Conservation (phyloP, 1,140 invertebrate species). For the Nymphalis io region DNA sequence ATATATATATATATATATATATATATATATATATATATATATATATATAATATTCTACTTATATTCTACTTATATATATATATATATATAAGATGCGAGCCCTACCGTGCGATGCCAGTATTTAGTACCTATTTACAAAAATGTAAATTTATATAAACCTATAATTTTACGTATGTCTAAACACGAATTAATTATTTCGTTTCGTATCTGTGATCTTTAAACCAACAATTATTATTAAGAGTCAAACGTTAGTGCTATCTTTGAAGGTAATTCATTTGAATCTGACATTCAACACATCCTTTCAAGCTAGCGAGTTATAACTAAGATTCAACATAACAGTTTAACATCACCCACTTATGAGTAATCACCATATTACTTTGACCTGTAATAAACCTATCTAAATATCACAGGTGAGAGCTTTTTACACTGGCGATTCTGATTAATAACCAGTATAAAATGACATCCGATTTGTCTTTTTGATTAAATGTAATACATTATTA, state of each 20-base stretch:
- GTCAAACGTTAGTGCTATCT: neutral
- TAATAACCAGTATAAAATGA: conserved; percentile 22
- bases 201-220: conserved; percentile 5
- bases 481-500: neutral
- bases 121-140: no score
- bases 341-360: conserved; percentile 61
- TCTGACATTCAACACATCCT: conserved; percentile 4
- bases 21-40: no score
- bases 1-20: no score
- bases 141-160: no score
- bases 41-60: no score
- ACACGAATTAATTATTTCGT: neutral
- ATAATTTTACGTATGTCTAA: no score
- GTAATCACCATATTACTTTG: conserved; percentile 43
- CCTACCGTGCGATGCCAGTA: no score
- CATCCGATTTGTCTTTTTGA: neutral
- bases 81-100: no score
- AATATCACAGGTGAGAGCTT: conserved; percentile 45
- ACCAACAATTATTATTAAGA: conserved; percentile 3
- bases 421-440: conserved; percentile 45
- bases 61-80: no score
- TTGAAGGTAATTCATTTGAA: conserved; percentile 5
- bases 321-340: conserved; percentile 54
- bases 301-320: conserved; percentile 42
- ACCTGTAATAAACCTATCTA: conserved; percentile 41